phyloP scores from a whole-genome alignment of 92 coral and sea anemone genomes.

The Palythoa grandiflora region DNA sequence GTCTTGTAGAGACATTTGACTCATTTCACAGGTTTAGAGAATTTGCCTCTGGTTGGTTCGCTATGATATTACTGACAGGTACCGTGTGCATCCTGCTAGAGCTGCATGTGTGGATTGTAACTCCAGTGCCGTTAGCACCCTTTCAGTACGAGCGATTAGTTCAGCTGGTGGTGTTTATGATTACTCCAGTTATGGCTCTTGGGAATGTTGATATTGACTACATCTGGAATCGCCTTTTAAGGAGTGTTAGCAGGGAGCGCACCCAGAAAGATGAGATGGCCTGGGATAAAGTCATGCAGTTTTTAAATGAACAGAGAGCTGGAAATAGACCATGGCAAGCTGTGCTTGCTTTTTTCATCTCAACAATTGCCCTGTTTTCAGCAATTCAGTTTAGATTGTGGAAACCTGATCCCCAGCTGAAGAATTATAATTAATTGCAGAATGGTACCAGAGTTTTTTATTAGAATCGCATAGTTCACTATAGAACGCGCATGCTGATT shows the following conservation, averaged over 20 bases:
- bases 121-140: conserved; percentile 56
- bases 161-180: conserved; percentile 60
- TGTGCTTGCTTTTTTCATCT: conserved; percentile 87
- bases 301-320: conserved; percentile 82
- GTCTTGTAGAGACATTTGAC: conserved; percentile 87
- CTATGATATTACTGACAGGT: conserved; percentile 72
- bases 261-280: conserved; percentile 67
- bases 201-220: conserved; percentile 92
- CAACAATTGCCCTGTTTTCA: conserved; percentile 84
- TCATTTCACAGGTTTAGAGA: conserved; percentile 86
- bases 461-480: not conserved
- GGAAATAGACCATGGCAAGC: conserved; percentile 94
- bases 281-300: conserved; percentile 92
- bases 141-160: conserved; percentile 81
- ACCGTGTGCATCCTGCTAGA: conserved; percentile 84
- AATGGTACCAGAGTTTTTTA: conserved; percentile 62
- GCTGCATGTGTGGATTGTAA: conserved; percentile 79
- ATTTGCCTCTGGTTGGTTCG: conserved; percentile 90
- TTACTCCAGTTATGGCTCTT: conserved; percentile 74
- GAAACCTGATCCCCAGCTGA: conserved; percentile 52
- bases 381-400: conserved; percentile 89
- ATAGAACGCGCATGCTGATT: not conserved
- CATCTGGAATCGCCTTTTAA: conserved; percentile 86
- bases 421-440: conserved; percentile 46
- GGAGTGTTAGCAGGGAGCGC: conserved; percentile 83